phyloP scores from a whole-genome alignment of 2,113 vertebrate species.

The Micromys minutus region DNA sequence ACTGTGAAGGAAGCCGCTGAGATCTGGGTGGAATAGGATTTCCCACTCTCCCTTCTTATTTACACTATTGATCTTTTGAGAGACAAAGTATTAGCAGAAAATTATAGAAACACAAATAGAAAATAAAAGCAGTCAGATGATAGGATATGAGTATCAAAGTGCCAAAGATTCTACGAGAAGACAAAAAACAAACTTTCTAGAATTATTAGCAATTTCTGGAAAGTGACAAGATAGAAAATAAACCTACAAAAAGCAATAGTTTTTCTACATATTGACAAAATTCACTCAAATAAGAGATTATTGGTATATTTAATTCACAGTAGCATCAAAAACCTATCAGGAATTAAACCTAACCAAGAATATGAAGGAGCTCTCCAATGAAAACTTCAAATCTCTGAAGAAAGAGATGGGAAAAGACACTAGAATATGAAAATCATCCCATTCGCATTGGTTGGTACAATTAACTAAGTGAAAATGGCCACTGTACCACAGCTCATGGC shows the following conservation, averaged over 20 bases:
- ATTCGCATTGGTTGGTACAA: background rate
- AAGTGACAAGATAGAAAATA: too few relatives aligned
- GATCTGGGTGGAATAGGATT: background rate
- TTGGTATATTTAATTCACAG: background rate
- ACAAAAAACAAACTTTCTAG: too few relatives aligned
- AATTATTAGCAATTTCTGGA: background rate
- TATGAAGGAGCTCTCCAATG: background rate
- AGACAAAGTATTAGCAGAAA: background rate
- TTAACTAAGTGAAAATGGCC: background rate
- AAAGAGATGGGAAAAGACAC: background rate
- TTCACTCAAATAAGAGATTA: too few relatives aligned
- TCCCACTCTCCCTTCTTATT: background rate
- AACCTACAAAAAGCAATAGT: background rate
- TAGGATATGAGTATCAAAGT: background rate
- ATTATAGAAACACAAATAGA: background rate
- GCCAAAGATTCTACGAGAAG: background rate
- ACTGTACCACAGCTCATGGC: background rate
- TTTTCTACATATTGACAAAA: background rate
- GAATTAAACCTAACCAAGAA: background rate
- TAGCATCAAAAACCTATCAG: background rate
- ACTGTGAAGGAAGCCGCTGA: background rate
- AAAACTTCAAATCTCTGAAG: background rate
- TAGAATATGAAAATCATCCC: background rate
- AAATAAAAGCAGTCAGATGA: background rate
- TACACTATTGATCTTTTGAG: background rate